Conservation (phyloP, 2,888 invertebrate species). For the Aleiodes testaceus region DNA sequence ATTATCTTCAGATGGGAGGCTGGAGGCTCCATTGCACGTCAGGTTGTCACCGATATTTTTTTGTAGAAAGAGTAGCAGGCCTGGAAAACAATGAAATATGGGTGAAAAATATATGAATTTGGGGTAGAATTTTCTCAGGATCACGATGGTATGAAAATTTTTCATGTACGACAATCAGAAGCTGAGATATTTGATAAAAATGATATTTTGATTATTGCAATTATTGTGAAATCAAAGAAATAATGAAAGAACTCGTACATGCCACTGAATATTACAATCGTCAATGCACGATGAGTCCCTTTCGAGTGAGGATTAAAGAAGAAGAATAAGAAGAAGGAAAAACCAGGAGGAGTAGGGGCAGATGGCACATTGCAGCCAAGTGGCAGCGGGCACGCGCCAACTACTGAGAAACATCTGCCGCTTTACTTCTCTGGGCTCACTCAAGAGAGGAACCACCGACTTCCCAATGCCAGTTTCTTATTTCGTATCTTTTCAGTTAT, state of each 20-base stretch:
- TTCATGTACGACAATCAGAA: neutral
- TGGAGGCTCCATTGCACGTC: neutral
- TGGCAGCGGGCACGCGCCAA: constrained; percentile 73
- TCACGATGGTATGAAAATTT: neutral
- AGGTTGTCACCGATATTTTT: constrained; percentile 9
- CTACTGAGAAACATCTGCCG: constrained; percentile 70
- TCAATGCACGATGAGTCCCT: constrained; percentile 11
- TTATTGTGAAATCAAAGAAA: neutral
- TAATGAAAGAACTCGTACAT: constrained; percentile 20
- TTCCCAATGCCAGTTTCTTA: constrained; percentile 59
- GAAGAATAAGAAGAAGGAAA: constrained; percentile 44
- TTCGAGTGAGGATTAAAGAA: constrained; percentile 25
- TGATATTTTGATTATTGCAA: neutral
- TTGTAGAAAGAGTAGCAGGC: too few species aligned
- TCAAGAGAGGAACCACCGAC: constrained; percentile 55
- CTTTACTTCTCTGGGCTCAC: constrained; percentile 57
- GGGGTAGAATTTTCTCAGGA: neutral
- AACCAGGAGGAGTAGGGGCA: constrained; percentile 46
- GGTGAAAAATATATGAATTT: neutral
- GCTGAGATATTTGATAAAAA: too few species aligned
- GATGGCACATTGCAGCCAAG: constrained; percentile 67
- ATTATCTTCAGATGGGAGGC: too few species aligned
- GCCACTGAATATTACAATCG: constrained; percentile 21
- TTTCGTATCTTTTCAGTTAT: constrained; percentile 58
- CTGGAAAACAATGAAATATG: too few species aligned